Base-by-base conservation (phyloP, 2,113 vertebrate genomes). In the Brachypteracias leptosomus region DNA sequence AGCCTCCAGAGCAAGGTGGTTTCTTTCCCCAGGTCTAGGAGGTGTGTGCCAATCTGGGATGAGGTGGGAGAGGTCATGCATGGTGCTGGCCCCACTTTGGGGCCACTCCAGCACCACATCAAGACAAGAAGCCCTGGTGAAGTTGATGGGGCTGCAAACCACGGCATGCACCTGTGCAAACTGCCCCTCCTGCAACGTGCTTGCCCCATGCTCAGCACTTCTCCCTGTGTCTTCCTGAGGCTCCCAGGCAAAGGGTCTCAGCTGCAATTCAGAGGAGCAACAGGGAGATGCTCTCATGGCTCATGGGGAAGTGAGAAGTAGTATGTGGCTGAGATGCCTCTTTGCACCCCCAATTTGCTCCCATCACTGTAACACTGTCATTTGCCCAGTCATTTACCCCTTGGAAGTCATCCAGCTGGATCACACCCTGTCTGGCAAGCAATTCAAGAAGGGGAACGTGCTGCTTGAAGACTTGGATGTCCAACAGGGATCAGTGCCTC, bases 81-180 rank as follows among this genome's bases (percentile, higher is more conserved):
- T 0, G 1, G 51, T 0, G 1, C 55, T 13, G 38, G 9, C 35
- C 26, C n/a, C n/a, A 17, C 0, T 67, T 35, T 42, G 49, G 46
- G 46, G 13, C 19, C 22, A 8, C 38, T 77, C 55, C n/a, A 82
- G 46, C 29, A 18, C 71, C 86, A 68, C 59, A 74, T 78, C 52
- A 91, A 77, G 83, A 7, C 0, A 2, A 66, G 63, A 21, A 89
- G n/a, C 21, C 31, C 28, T 6, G 2, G 47, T 12, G 63, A 77
- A 54, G 31, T 4, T 4, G 70, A 25, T 16, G 57, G 29, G 54
- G 44, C 33, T 58, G 38, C 29, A 29, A 68, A 59, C 51, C 33
- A 5, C 28, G 42, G 28, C 0, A 5, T 25, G 47, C 78, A 52
- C 52, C 88, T 89, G 55, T 81, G 76, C 72, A 77, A 83, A 85